Base-by-base conservation (phyloP, 1,140 invertebrate species). In the Scaptomyza graminum region DNA sequence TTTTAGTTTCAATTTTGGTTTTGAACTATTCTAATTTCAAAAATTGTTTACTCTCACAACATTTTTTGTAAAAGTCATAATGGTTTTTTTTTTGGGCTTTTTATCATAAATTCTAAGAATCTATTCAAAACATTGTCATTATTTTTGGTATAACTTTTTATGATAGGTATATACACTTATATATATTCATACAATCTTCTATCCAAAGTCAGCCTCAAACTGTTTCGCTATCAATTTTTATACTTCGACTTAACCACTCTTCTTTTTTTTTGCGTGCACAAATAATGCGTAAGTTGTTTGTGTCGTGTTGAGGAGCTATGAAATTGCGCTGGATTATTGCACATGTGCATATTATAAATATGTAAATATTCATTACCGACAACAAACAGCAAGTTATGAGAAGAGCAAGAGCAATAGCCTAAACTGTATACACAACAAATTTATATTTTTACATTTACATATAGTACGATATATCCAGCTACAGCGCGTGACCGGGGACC, bases 401-500 rank as follows among this genome's bases (percentile, higher is more conserved):
- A n/a, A 12, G 37, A 25, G 31, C 7, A 9, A 34, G 31, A 44
- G 50, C 39, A 39, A 39, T 31, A 43, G 28, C 25, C 52, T 52
- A 59, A 59, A 39, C 54, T 64, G 34, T 66, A 31, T 16, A 57
- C 52, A 49, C 47, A 37, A 34, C 31, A 34, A 34, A 34, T 34
- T 34, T 34, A 34, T 71, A 28, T 43, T 34, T 54, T 51, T 54
- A 15, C 55, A 74, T 70, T 84, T 41, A 47, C 46, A 34, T 55
- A 73, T 70, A 25, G 25, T 25, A 5, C 25, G n/a, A n/a, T n/a
- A n/a, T n/a, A 85, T 77, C 49, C 76, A 74, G 74, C 62, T 69
- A 78, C 31, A 75, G 78, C 83, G 74, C 82, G 84, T 87, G 81
- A 87, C 82, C 81, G 81, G 85, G 74, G 81, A 75, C 75, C 75